Evolutionary conservation across 2,888 invertebrate genomes (phyloP), one percentile per base, ranked within the genome.

Genomic region (Caenorhabditis plicata): DNA sequence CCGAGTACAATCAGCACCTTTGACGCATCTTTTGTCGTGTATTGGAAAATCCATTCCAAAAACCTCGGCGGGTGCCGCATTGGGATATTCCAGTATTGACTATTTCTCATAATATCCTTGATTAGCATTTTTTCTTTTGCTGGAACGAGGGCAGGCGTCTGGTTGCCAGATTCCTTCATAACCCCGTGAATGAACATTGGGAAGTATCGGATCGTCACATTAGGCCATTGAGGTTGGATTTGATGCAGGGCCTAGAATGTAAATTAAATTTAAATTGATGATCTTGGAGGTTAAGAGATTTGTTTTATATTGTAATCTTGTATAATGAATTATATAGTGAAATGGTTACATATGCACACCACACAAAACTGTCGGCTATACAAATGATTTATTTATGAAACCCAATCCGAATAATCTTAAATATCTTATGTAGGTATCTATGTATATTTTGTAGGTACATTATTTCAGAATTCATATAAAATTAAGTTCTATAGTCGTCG

Each of bases 101-200:
- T 67, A 20, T 80, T 70, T 49, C 81, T 64, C 19, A 62, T 45
- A 11, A 84, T 49, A 56, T 84, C 84, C 22, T 70, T 57, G 3
- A 51, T 15, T 81, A 83, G 80, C 65, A 84, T 82, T 4, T 57
- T 32, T 1, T 71, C 81, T 62, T 83, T 83, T 36, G 68, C 76
- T 15, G 82, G 80, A 2, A 82, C 80, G 32, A 80, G 64, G 8
- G 75, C 81, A 4, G 83, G 83, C 1, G 84, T 81, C 41, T 71
- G 74, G 69, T 84, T 84, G 22, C 78, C 68, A 52, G 43, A 43
- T 29, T 43, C 81, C 35, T 81, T 75, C 82, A 84, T 82, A n/a
- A 84, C 69, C 29, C 80, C 82, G 40, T 81, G 81, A 9, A 84
- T 75, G 42, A 81, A 81, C 49, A 83, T 80, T 15, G 84, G 84